A percentile compares a stretch with the other conserved stretches of the same genome.
Evolutionary conservation across 1,140 invertebrate genomes (phyloP).

Genomic region (Drosophila athabasca): DNA sequence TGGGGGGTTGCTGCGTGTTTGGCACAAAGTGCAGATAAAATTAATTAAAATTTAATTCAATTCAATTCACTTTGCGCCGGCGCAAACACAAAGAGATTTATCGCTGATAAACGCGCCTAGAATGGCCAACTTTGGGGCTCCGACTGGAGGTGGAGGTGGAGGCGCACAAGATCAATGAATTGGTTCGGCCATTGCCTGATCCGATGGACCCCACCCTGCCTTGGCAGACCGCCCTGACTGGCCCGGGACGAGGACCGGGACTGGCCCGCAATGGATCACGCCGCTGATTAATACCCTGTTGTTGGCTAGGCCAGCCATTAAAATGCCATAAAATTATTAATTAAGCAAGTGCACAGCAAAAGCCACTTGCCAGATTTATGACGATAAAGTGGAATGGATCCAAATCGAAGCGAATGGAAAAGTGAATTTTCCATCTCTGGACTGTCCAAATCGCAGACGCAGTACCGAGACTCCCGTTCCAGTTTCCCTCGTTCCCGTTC

Average conservation of each 20-base stretch:
- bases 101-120: conserved; percentile 79
- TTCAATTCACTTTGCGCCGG: conserved; percentile 78
- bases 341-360: conserved; percentile 76
- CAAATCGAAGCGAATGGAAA: conserved; percentile 8
- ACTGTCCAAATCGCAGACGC: neutral
- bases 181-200: conserved; percentile 2
- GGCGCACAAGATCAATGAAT: conserved; percentile 67
- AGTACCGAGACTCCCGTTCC: neutral
- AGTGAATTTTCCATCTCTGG: neutral
- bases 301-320: conserved; percentile 70
- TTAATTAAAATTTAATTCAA: conserved; percentile 83
- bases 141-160: conserved; percentile 1
- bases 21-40: conserved; percentile 77
- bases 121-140: conserved; percentile 63
- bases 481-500: conserved; percentile 32
- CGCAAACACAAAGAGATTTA: conserved; percentile 82
- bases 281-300: conserved; percentile 69
- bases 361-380: conserved; percentile 77
- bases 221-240: conserved; percentile 12
- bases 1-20: conserved; percentile 24
- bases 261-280: conserved; percentile 55
- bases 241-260: neutral
- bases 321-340: conserved; percentile 83
- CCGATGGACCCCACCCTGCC: neutral
- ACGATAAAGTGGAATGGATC: conserved; percentile 42